phyloP scores from a whole-genome alignment of 2,113 vertebrate species.

The Notarius quadriscutis region DNA sequence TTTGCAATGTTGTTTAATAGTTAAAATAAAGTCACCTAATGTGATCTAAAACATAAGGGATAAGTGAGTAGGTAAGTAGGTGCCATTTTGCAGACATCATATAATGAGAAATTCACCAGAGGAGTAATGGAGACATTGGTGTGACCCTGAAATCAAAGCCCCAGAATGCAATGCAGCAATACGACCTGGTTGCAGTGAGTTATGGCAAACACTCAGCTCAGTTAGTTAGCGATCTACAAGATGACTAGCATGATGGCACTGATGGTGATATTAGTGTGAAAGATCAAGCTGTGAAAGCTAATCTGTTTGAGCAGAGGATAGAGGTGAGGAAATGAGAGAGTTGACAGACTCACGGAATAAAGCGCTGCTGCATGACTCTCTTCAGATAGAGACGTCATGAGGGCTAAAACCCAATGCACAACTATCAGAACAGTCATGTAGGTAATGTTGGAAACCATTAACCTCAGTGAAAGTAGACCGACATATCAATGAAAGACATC shows the following conservation, averaged over 20 bases:
- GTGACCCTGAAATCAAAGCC: neutral
- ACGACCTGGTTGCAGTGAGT: neutral
- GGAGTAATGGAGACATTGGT: neutral
- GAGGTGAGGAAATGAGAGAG: neutral
- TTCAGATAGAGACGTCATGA: neutral
- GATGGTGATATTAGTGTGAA: too few species aligned
- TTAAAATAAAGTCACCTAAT: neutral
- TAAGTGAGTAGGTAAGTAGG: neutral
- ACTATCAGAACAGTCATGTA: neutral
- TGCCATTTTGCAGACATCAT: too few species aligned
- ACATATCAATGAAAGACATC: too few species aligned
- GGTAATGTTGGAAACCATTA: neutral
- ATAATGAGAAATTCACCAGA: neutral
- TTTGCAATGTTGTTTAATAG: neutral
- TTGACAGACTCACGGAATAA: neutral
- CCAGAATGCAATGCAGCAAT: neutral
- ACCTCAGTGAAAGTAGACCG: neutral
- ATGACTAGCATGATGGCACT: neutral
- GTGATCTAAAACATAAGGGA: neutral
- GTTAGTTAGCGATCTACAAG: neutral
- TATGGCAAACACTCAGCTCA: too few species aligned
- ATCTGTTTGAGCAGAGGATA: neutral
- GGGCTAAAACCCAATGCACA: neutral
- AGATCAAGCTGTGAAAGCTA: neutral
- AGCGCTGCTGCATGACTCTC: neutral